Base-by-base conservation (phyloP, 2,797 vertebrate genomes). In the Sebastes taczanowskii region DNA sequence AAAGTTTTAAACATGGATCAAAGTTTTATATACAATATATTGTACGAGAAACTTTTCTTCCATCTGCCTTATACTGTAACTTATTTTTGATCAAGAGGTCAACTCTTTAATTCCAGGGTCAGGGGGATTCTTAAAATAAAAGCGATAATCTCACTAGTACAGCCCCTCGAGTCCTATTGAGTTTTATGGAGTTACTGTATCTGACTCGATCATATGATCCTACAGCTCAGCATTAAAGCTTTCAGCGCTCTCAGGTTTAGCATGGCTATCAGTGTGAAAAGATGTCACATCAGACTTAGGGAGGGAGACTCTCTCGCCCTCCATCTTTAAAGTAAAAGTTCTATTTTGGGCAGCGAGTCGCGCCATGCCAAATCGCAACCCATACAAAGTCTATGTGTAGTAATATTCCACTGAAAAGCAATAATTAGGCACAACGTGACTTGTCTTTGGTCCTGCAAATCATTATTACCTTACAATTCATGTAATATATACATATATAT, bases 81-180 rank as follows among this genome's bases (percentile, higher is more conserved):
- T 74, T 77, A 30, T 71, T 68, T 78, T 77, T 69, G 7, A 62
- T 63, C 38, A 61, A 58, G 18, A 61, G 59, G 49, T 77, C 72
- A 63, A 4, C 34, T 20, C 18, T 35, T 53, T 64, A 38, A 74
- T 38, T 69, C 55, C 71, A 59, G 49, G 14, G 30, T 71, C 52
- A 61, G 6, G 9, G 7, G 30, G 38, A 77, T 80, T 84, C 78
- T 56, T 61, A 84, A 84, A 91, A 82, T 79, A 84, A 72, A 79
- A 38, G 77, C 5, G 74, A 67, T 81, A 80, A 84, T 87, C 74
- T 76, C 53, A 53, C 53, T 18, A 29, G 34, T 29, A 29, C 10
- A 72, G 64, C 62, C 30, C 30, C 29, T 64, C 6, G n/a, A 74
- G 71, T 82, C 77, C 58, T 81, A 46, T 23, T 68, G 76, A 65